Base-by-base conservation (phyloP, 2,797 vertebrate genomes). In the Xyrichtys novacula region DNA sequence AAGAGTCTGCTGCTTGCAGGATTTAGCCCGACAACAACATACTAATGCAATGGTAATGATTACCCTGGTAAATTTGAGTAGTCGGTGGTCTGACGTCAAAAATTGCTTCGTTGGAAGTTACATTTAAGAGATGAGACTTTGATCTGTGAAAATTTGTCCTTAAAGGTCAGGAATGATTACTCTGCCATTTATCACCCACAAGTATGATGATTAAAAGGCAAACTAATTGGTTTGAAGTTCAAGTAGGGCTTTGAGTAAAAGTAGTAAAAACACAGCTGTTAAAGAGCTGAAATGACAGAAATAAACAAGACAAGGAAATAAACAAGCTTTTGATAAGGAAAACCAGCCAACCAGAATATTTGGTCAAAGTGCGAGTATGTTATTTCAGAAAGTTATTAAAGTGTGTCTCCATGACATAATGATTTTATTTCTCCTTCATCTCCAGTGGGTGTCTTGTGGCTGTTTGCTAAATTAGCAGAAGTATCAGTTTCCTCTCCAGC, bases 401-500 rank as follows among this genome's bases (percentile, higher is more conserved):
- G 8, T 43, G 39, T 6, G 6, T 64, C 71, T 62, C 3, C 65
- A 34, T 65, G 22, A 70, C 54, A 68, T 42, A n/a, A 64, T 6
- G 2, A 58, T 64, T 75, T 28, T 32, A 39, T 49, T 71, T 76
- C 42, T 79, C 26, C 2, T 55, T 52, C 34, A 60, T 49, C 52
- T 43, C 77, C 47, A 23, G 22, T 82, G 44, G 69, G 57, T 55
- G 70, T 74, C 19, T 2, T 62, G 2, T 53, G 71, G 52, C 52
- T 44, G 48, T 65, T 64, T 70, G 56, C 20, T 25, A 47, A 48
- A 52, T 70, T 64, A 76, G 23, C 46, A 34, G 26, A 39, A 44
- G 47, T 58, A 46, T 26, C 64, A 57, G 50, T 81, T 88, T 90
- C 79, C 81, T 77, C 71, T 77, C 26, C 36, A 65, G 47, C 49